A percentile compares a stretch with the other conserved stretches of the same genome.
Evolutionary conservation across 2,888 invertebrate genomes (phyloP).

Genomic region (Hoplodrina ambigua): DNA sequence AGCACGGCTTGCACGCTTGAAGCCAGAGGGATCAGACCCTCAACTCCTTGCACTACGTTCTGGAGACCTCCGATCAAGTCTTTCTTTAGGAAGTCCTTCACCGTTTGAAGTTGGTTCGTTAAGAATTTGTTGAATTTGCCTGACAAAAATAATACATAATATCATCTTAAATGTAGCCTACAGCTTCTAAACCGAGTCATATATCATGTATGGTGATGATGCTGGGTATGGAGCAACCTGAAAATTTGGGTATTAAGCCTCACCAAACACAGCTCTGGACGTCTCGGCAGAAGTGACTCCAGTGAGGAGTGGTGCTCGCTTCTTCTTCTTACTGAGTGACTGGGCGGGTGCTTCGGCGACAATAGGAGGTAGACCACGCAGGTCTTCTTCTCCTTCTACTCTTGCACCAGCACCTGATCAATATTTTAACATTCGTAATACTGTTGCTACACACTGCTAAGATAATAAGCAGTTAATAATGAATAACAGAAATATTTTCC

Average conservation of each 20-base stretch:
- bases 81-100: constrained; percentile 84
- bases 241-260: background rate
- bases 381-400: constrained; percentile 92
- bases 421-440: background rate
- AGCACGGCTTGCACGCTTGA: constrained; percentile 70
- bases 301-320: constrained; percentile 92
- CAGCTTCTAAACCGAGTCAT: background rate
- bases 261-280: constrained; percentile 91
- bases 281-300: constrained; percentile 94
- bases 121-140: constrained; percentile 83
- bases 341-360: constrained; percentile 91
- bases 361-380: constrained; percentile 92
- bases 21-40: constrained; percentile 76
- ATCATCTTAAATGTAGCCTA: background rate
- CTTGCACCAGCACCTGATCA: constrained; percentile 91
- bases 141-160: constrained; percentile 49
- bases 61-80: constrained; percentile 83
- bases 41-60: constrained; percentile 75
- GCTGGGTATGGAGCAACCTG: background rate
- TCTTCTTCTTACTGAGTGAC: constrained; percentile 89
- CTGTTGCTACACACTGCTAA: too few species aligned
- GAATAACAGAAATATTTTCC: too few species aligned
- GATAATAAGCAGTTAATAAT: too few species aligned
- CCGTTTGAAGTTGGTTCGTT: constrained; percentile 72
- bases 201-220: background rate